Base-by-base conservation (phyloP, 2,888 invertebrate species). In the Plagodis pulveraria region DNA sequence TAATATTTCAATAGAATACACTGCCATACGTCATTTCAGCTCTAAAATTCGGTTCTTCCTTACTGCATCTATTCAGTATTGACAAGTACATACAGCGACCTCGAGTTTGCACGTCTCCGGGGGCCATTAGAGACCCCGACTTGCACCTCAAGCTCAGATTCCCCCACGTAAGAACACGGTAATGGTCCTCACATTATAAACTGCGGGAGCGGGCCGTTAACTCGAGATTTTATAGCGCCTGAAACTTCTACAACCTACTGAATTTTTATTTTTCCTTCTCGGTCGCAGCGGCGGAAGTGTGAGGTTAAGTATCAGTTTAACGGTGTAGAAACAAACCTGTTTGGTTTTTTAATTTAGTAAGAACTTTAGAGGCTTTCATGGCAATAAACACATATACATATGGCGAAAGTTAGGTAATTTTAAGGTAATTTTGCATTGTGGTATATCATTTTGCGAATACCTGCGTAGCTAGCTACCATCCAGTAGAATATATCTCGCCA, bases 161-260 rank as follows among this genome's bases (percentile, higher is more conserved):
- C 62, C 12, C 63, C 50, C 60, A 56, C 62, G 63, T 62, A 38
- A 61, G 63, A 47, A 58, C 63, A 49, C 60, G 63, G 59, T 69
- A 69, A 65, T 66, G 64, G 65, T 50, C 52, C 63, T 66, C 66
- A 58, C 65, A 59, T 65, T 69, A 65, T 56, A 59, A 56, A 60
- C 62, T 54, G 60, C 58, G 63, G 53, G 50, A 40, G 40, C 58
- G 48, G 41, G 41, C 62, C 56, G 58, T 63, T 65, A 63, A 44
- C 61, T 63, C 45, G 35, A 43, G 43, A 57, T 60, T 65, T 65
- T 65, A 65, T 56, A 60, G 57, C 59, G 40, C 9, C 8, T 32
- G 50, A 22, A 48, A 61, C 51, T 56, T 58, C 38, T 41, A 42
- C 22, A 46, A 32, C 41, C 22, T 41, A 45, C 50, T 42, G 52